Conservation (phyloP, 2,797 vertebrate genomes). For the Leptodactylus fallax region DNA sequence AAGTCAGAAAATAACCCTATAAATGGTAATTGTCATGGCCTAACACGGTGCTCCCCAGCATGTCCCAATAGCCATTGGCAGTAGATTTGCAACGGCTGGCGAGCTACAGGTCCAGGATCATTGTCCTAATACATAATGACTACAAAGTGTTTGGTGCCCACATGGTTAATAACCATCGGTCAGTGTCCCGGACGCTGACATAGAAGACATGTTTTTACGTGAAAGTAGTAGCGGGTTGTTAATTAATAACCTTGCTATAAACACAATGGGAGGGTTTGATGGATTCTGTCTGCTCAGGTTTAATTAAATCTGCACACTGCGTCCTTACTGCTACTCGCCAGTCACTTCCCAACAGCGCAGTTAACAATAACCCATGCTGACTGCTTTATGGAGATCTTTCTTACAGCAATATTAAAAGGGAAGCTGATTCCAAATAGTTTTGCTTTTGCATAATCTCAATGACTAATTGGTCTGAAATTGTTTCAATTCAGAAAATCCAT, state of each 20-base stretch:
- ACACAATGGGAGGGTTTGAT: constrained; percentile 48
- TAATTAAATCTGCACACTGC: constrained; percentile 35
- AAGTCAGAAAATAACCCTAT: too few species aligned
- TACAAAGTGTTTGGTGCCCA: background rate
- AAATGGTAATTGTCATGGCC: too few species aligned
- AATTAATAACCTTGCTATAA: constrained; percentile 41
- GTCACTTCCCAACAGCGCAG: constrained; percentile 36
- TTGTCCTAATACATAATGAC: background rate
- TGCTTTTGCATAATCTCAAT: constrained; percentile 3
- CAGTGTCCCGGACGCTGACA: background rate
- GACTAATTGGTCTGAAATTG: background rate
- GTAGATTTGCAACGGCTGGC: background rate
- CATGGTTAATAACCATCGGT: constrained; percentile 8
- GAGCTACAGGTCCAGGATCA: background rate
- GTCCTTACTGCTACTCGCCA: constrained; percentile 29
- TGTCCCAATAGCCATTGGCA: background rate
- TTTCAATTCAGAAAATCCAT: background rate
- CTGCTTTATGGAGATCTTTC: constrained; percentile 23
- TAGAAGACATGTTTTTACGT: background rate
- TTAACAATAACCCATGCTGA: constrained; percentile 33
- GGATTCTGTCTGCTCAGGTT: constrained; percentile 37
- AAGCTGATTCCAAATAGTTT: background rate
- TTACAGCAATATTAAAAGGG: background rate
- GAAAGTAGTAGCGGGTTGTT: constrained; percentile 7
- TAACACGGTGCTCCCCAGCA: too few species aligned